Base-by-base conservation (phyloP, 2,113 vertebrate species). In the Crocuta crocuta region DNA sequence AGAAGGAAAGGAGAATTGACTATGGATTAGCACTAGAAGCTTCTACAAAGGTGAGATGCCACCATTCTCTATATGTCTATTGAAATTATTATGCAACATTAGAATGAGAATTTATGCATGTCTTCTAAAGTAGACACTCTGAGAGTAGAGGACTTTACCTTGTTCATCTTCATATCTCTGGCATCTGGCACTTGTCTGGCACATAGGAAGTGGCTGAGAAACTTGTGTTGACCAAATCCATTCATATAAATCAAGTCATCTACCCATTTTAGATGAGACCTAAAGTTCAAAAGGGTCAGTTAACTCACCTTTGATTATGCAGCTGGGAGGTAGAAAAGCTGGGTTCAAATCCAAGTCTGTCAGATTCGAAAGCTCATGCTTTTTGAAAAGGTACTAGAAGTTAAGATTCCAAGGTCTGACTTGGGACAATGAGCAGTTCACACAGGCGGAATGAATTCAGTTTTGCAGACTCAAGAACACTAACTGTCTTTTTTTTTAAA, bases 271-370 rank as follows among this genome's bases (percentile, higher is more conserved):
- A 95, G 58, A 76, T 33, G 74, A 35, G 24, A 78, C 68, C 39
- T 48, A 31, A 95, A 76, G 68, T 84, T 92, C 33, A 91, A 80
- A 87, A 61, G 91, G 73, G n/a, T 86, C 79, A 93, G 4, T 58
- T 86, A 71, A 78, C 13, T 90, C 31, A 71, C 81, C 48, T 63
- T 39, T 78, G 43, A 55, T 88, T 33, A 74, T 48, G 85, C 5
- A 79, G 13, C 81, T 78, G 86, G 61, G 86, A 65, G 74, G 71
- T 10, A 90, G 48, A 74, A 97, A 95, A 95, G 28, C 48, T 28
- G 15, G 15, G 78, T 78, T 81, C 55, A 90, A 92, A 81, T 21
- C 48, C 58, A 53, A 48, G 19, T 35, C n/a, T 53, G 11, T 55
- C 35, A 82, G 81, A 78, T 93, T 43, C 31, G 26, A 19, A 79